Evolutionary conservation across 2,113 vertebrate genomes (phyloP).

Genomic region (Carettochelys insculpta): DNA sequence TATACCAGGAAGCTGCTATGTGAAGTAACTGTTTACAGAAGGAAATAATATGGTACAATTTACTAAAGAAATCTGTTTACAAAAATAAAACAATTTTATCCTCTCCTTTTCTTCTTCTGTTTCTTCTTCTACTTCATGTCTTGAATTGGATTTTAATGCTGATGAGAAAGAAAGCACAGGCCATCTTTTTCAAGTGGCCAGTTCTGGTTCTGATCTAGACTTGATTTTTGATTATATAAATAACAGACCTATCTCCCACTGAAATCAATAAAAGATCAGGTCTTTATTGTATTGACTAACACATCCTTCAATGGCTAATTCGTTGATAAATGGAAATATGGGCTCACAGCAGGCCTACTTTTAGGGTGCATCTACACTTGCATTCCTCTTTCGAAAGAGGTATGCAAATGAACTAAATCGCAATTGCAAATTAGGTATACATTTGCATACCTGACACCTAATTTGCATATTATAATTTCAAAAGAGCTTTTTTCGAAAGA

Average conservation of each 20-base stretch:
- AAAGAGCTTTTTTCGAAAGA: too few species aligned
- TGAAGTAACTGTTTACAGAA: not conserved
- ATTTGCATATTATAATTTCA: too few species aligned
- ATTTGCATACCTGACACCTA: too few species aligned
- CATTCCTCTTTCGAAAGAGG: too few species aligned
- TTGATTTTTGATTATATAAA: not conserved
- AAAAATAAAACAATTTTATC: accelerated
- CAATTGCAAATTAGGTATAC: too few species aligned
- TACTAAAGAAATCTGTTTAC: not conserved
- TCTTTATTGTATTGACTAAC: not conserved
- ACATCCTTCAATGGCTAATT: not conserved
- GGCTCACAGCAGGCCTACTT: not conserved
- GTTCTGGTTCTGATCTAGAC: not conserved
- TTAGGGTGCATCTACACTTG: too few species aligned
- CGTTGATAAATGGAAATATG: not conserved
- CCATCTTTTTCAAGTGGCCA: not conserved
- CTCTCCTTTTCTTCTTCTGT: too few species aligned
- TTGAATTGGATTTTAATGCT: not conserved
- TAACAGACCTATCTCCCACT: not conserved
- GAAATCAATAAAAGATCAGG: not conserved
- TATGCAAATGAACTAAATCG: too few species aligned
- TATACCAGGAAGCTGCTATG: not conserved
- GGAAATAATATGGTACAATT: not conserved
- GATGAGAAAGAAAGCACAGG: not conserved
- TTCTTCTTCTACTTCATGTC: not conserved